These are phyloP conservation scores for Apostichopus japonicus DNA, from an alignment of 35 echinoderm and acorn worm genomes.

Conservation along the genomic window DNA sequence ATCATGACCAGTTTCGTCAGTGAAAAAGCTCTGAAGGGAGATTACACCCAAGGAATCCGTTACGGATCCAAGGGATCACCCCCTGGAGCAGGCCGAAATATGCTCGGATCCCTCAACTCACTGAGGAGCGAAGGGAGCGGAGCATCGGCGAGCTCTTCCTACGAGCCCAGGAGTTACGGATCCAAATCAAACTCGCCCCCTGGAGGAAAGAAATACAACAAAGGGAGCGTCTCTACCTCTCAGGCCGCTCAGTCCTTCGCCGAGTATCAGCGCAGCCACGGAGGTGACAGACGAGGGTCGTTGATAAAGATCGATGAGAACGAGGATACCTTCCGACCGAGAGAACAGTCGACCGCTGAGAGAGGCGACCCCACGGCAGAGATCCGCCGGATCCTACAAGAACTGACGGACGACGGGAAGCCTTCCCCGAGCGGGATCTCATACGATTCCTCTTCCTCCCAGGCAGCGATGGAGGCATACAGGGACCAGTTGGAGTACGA, in stretches of 20 bases:
- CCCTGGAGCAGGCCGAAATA: slow-evolving; percentile 14
- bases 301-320: slow-evolving; percentile 11
- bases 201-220: neutral
- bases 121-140: slow-evolving; percentile 40
- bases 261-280: neutral
- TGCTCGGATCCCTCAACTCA: slow-evolving; percentile 50
- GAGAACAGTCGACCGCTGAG: neutral
- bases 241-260: slow-evolving; percentile 53
- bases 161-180: neutral
- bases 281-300: neutral
- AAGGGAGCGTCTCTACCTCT: slow-evolving; percentile 10
- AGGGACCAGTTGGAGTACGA: slow-evolving; percentile 60
- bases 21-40: slow-evolving; percentile 40
- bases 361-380: slow-evolving; percentile 29
- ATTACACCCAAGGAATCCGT: neutral
- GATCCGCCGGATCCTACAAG: slow-evolving; percentile 34
- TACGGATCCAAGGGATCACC: slow-evolving; percentile 22
- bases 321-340: slow-evolving; percentile 4
- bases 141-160: neutral
- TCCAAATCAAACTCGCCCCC: slow-evolving; percentile 7
- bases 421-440: slow-evolving; percentile 23
- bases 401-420: slow-evolving; percentile 32
- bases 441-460: slow-evolving; percentile 12
- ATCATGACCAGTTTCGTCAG: slow-evolving; percentile 57
- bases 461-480: slow-evolving; percentile 42